Base-by-base conservation (phyloP, 1,140 invertebrate species). In the Drosophila sproati region DNA sequence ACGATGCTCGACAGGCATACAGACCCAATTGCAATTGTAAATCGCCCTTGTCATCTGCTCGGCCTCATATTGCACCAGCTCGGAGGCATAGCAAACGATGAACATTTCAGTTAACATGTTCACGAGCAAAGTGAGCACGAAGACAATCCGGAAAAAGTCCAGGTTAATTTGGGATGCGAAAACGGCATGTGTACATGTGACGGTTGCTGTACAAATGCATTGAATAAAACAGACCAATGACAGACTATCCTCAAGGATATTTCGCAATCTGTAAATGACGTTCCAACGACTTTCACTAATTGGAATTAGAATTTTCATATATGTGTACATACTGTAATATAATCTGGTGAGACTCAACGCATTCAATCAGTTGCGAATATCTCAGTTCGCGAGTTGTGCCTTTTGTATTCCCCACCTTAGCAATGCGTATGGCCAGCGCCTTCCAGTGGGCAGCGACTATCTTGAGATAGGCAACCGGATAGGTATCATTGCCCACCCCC, bases 21-120 rank as follows among this genome's bases (percentile, higher is more conserved):
- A 50, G 3, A 78, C 28, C 91, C 91, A 92, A 35, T 92, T 90
- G 50, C 72, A 81, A 2, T 32, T 34, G 47, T 92, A 92, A 51
- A 82, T 73, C 3, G 79, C 80, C 0, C 39, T 37, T 3, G 68
- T 34, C 0, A 92, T 50, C 12, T 48, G 28, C 2, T 90, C 77
- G 0, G 72, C 74, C 34, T 68, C 75, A 8, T 69, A 34, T 43
- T 8, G 32, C 8, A 91, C 56, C 4, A 75, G 12, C 31, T 92
- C 89, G 5, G 77, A 75, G 48, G 55, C 77, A 59, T 75, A 90
- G 56, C 91, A 92, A 0, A 89, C 48, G 7, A 90, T 50, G 5
- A 80, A 50, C 0, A 80, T 85, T 41, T 92, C 88, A 4, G 62
- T 45, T 31, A 60, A 63, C 0, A 91, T 34, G 31, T 52, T 41